Evolutionary conservation across 2,113 vertebrate species (phyloP), one percentile per base, ranked within the genome.

Genomic region (Podocnemis expansa): DNA sequence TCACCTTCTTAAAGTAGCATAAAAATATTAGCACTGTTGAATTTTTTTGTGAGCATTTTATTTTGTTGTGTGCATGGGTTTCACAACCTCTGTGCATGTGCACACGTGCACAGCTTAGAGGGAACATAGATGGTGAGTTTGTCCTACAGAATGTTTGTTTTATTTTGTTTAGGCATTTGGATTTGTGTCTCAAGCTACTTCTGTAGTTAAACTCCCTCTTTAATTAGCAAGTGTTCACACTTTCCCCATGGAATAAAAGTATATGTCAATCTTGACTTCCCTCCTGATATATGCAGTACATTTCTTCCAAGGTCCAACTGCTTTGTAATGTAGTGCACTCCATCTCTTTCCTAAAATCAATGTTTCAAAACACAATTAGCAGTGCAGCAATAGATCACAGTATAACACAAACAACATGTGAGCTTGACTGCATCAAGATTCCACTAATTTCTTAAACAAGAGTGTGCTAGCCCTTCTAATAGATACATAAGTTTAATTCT

Each of bases 281-380:
- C 89, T 95, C 90, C 55, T 80, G 85, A 41, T 89, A 16, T 86
- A 43, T 3, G 34, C 84, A 78, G 55, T 80, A 41, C 45, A 80
- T 91, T 91, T 90, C 94, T 92, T 27, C 82, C 51, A 63, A 94
- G 78, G 58, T 88, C 96, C 29, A 92, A 91, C 92, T 73, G 21
- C 54, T 93, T 93, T 94, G 85, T 94, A 91, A 92, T 84, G 78
- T 78, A 85, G 80, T 51, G 75, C 51, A 58, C 89, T 94, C 84
- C 49, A 82, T 91, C 93, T 92, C 83, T 89, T 97, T 92, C 84
- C 80, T 78, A 93, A 96, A 97, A 96, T 95, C 94, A 89, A 90
- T 96, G 90, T 87, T 95, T 96, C 91, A 94, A 94, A 94, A 94
- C 93, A 95, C 63, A 94, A 95, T 96, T 97, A 97, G 82, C 84